Conservation (phyloP, 2,888 invertebrate genomes). For the Caenorhabditis sp. region DNA sequence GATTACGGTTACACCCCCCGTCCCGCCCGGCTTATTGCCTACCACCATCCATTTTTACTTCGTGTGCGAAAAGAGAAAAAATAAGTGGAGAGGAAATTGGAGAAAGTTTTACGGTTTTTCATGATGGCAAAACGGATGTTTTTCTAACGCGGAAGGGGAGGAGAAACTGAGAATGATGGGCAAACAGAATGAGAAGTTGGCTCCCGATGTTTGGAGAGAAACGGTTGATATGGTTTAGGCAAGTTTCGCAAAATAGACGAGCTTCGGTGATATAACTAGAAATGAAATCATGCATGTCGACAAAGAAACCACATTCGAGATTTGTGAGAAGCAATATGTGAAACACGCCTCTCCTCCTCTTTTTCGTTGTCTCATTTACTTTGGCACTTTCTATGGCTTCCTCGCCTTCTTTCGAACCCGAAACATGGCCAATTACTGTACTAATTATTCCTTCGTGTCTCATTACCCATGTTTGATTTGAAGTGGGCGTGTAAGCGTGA, state of each 20-base stretch:
- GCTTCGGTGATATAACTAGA: too few relatives aligned
- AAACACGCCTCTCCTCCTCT: conserved; percentile 22
- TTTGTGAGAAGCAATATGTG: not conserved
- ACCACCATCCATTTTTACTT: not conserved
- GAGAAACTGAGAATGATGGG: conserved; percentile 52
- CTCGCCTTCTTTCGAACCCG: conserved; percentile 21
- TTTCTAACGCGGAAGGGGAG: conserved; percentile 40
- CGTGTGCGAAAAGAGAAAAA: not conserved
- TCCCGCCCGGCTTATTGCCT: conserved; percentile 45
- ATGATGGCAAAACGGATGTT: conserved; percentile 47
- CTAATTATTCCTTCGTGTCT: conserved; percentile 57
- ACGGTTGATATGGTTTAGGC: not conserved
- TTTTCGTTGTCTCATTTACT: conserved; percentile 46
- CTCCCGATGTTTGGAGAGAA: not conserved
- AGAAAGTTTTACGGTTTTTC: conserved; percentile 42
- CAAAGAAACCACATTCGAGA: not conserved
- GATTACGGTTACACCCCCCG: conserved; percentile 28
- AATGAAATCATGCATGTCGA: not conserved
- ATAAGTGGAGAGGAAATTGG: conserved; percentile 28
- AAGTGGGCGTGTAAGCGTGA: conserved; percentile 40
- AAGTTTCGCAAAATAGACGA: too few relatives aligned
- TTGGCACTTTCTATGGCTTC: conserved; percentile 26
- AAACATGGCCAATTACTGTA: conserved; percentile 60
- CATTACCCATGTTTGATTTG: conserved; percentile 44
- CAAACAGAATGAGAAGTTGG: conserved; percentile 35